Evolutionary conservation across 2,797 vertebrate species (phyloP).

Genomic region (Lacerta agilis): DNA sequence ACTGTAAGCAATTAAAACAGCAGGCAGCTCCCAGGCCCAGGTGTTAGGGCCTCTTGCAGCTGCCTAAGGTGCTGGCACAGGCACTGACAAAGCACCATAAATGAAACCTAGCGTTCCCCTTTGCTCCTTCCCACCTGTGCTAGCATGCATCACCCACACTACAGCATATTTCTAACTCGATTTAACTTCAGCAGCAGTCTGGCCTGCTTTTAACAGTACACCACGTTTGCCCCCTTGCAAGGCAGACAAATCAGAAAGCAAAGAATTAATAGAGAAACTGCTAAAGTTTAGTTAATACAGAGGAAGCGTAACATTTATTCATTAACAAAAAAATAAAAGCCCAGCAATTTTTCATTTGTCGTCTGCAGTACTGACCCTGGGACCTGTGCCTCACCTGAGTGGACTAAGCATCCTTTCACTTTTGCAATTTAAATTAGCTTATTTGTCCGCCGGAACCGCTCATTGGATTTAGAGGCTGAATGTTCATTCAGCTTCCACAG

Average conservation of each 20-base stretch:
- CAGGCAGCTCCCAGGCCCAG: not conserved
- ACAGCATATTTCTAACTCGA: not conserved
- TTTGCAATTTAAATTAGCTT: not conserved
- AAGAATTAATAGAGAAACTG: not conserved
- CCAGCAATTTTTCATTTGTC: not conserved
- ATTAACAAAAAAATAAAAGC: not conserved
- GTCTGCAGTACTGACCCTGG: too few species aligned
- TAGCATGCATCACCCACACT: not conserved
- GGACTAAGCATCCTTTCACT: not conserved
- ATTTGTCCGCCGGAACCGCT: not conserved
- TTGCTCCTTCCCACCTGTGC: not conserved
- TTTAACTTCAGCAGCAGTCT: not conserved
- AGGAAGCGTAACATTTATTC: not conserved
- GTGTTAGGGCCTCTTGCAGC: not conserved
- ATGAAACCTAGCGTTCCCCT: not conserved
- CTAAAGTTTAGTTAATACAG: not conserved
- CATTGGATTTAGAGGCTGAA: not conserved
- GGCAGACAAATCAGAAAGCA: not conserved
- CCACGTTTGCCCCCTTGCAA: too few species aligned
- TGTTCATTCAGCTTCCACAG: not conserved
- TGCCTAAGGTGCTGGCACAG: not conserved
- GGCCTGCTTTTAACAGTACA: not conserved
- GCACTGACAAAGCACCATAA: not conserved
- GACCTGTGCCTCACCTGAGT: too few species aligned
- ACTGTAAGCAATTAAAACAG: not conserved